Conservation (phyloP, 2,888 invertebrate genomes). For the Pteria penguin region DNA sequence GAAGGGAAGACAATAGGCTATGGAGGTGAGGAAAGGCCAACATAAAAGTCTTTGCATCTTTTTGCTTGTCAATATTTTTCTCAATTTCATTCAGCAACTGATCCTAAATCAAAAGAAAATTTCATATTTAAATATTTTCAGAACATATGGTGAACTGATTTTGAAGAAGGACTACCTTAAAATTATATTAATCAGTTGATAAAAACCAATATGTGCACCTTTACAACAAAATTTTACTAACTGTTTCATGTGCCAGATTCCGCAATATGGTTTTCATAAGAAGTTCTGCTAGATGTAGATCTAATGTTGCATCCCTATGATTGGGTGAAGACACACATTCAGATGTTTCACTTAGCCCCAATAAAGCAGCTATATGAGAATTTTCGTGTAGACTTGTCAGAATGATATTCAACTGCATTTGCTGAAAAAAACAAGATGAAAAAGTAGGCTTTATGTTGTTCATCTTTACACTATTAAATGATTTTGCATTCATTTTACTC, state of each 20-base stretch:
- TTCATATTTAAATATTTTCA: neutral
- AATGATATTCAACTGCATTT: conserved; percentile 84
- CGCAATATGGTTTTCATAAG: conserved; percentile 83
- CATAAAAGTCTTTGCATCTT: conserved; percentile 48
- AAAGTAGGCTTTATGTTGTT: no score
- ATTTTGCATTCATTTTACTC: no score
- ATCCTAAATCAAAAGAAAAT: conserved; percentile 68
- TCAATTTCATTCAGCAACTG: conserved; percentile 77
- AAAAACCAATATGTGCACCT: no score
- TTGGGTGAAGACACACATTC: conserved; percentile 23
- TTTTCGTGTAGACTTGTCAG: conserved; percentile 84
- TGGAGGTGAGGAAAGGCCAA: conserved; percentile 80
- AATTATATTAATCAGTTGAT: no score
- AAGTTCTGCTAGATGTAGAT: conserved; percentile 80
- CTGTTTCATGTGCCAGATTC: conserved; percentile 83
- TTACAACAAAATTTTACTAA: no score
- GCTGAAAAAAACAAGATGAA: no score
- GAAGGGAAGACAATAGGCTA: conserved; percentile 83
- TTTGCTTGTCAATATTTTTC: conserved; percentile 65
- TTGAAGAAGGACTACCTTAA: neutral
- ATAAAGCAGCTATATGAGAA: conserved; percentile 83
- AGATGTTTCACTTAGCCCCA: conserved; percentile 80
- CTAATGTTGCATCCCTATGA: conserved; percentile 50
- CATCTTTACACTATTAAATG: no score
- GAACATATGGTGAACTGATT: neutral